A percentile compares a stretch with the other conserved stretches of the same genome.
Evolutionary conservation across 2,888 invertebrate genomes (phyloP).

Genomic region (Ferrisia virgata): DNA sequence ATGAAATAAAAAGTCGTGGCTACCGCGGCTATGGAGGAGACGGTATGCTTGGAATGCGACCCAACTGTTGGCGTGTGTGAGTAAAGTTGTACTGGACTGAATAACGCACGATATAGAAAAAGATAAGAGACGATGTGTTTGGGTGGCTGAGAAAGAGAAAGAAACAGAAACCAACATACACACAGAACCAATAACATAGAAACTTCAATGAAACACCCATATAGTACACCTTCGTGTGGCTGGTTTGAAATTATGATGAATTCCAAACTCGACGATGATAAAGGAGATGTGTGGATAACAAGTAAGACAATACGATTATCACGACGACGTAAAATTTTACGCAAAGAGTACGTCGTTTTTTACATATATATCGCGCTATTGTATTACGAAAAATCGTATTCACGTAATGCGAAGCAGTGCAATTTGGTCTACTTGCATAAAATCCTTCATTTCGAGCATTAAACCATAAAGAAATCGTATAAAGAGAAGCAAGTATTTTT

Average conservation of each 20-base stretch:
- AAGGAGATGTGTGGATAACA: too few species aligned
- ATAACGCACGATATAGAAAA: not conserved
- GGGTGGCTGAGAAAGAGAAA: not conserved
- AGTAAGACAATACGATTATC: not conserved
- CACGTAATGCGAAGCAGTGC: not conserved
- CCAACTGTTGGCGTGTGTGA: not conserved
- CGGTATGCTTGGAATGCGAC: not conserved
- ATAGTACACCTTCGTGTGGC: not conserved
- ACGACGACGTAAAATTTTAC: not conserved
- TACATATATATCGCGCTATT: not conserved
- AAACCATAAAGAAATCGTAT: not conserved
- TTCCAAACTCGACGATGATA: not conserved
- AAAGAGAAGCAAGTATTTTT: not conserved
- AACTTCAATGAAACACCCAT: conserved; percentile 9
- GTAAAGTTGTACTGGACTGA: not conserved
- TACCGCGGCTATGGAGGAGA: not conserved
- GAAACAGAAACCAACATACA: not conserved
- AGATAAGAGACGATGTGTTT: not conserved
- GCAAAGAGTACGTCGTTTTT: too few species aligned
- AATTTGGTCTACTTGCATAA: not conserved
- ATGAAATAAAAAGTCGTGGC: conserved; percentile 14
- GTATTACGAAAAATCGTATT: not conserved
- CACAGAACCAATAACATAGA: not conserved
- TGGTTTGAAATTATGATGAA: not conserved
- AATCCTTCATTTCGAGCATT: not conserved